phyloP scores from a whole-genome alignment of 2,797 vertebrate genomes.

The Bovichtus variegatus region DNA sequence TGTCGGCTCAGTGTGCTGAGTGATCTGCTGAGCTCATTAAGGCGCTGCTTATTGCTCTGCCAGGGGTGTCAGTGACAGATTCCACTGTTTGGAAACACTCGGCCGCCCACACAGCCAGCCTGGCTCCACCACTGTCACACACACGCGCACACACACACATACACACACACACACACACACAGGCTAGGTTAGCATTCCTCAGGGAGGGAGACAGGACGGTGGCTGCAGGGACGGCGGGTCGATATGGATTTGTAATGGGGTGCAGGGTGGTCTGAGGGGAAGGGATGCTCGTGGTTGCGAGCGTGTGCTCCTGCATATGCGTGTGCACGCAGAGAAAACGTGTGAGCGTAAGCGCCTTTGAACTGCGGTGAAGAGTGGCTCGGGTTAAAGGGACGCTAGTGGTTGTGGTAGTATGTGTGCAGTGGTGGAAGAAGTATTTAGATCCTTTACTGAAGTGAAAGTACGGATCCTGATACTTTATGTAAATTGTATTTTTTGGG shows the following conservation, averaged over 20 bases:
- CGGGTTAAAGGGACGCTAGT: conserved; percentile 10
- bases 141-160: conserved; percentile 33
- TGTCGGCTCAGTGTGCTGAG: conserved; percentile 44
- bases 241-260: conserved; percentile 61
- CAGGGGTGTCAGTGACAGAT: conserved; percentile 82
- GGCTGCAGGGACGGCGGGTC: conserved; percentile 58
- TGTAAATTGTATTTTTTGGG: neutral
- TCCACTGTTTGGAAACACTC: conserved; percentile 84
- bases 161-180: conserved; percentile 39
- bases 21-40: conserved; percentile 82
- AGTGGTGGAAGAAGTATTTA: conserved; percentile 28
- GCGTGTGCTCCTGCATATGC: neutral
- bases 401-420: conserved; percentile 18
- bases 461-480: neutral
- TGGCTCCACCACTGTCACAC: conserved; percentile 76
- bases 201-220: conserved; percentile 55
- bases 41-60: conserved; percentile 74
- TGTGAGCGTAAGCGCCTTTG: conserved; percentile 34
- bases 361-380: neutral
- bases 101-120: conserved; percentile 79
- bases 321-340: neutral
- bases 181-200: conserved; percentile 68
- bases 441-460: conserved; percentile 20
- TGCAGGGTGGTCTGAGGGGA: conserved; percentile 56
- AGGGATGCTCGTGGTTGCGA: conserved; percentile 15